Evolutionary conservation across 1,140 invertebrate species (phyloP), one percentile per base, ranked within the genome.

Genomic region (Bombus waltoni): DNA sequence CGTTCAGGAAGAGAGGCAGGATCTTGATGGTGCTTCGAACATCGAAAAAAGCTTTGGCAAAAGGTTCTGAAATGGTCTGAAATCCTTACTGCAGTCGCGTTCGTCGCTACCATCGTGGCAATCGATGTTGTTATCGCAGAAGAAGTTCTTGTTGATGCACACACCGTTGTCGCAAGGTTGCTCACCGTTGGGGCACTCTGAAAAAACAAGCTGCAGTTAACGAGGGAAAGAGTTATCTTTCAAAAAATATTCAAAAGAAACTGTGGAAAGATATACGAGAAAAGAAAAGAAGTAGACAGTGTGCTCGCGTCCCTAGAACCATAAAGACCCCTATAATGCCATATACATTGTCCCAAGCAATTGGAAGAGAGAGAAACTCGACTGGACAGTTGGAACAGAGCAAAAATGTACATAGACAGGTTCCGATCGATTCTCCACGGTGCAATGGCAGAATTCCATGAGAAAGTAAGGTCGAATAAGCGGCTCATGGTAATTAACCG

Each of bases 91-190:
- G 94, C 97, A 97, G 90, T 97, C 95, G 11, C 91, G 92, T 94
- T 98, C 97, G 90, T 98, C 97, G 70, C 97, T 97, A 85, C 94
- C 96, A 92, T 98, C 97, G n/a, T 94, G 94, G 92, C 97, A 98
- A 90, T 98, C 97, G 15, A 91, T 87, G 81, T 95, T 94, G 15
- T 90, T 89, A 90, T 97, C 95, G 92, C 96, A 97, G 88, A 95
- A 94, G 80, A 95, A 94, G n/a, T 93, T 92, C 80, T 94, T 93
- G 65, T 94, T 94, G 86, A 97, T 96, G 92, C 96, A 97, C 18
- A 95, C 91, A 59, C 96, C 96, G 93, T 96, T 96, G 65, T 94
- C 91, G 94, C 97, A 98, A 18, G 94, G 94, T 89, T 95, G 96
- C 87, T 96, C 92, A 65, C 95, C 95, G 71, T 92, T 95, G 38